A percentile compares a stretch with the other conserved stretches of the same genome.
Evolutionary conservation across 2,113 vertebrate genomes (phyloP).

Genomic region (Muntiacus reevesi): DNA sequence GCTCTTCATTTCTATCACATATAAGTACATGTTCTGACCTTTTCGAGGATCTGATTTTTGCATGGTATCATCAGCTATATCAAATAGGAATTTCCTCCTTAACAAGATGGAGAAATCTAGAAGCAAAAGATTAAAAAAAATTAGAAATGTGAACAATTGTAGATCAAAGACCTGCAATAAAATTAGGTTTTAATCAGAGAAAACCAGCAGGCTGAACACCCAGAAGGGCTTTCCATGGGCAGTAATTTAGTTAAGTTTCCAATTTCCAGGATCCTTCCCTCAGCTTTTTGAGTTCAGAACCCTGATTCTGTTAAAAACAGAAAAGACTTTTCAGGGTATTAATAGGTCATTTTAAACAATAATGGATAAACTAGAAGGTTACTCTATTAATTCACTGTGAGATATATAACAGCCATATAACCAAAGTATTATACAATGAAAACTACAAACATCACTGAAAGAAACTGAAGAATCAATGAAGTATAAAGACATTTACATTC

Average conservation of each 20-base stretch:
- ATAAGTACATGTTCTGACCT: constrained; percentile 81
- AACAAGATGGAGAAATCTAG: constrained; percentile 73
- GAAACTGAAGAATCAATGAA: neutral
- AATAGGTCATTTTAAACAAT: neutral
- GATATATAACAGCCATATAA: neutral
- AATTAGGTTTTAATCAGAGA: constrained; percentile 37
- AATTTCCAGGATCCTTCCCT: constrained; percentile 14
- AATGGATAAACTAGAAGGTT: constrained; percentile 24
- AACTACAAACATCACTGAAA: neutral
- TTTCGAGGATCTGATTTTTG: constrained; percentile 92
- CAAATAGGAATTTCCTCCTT: constrained; percentile 61
- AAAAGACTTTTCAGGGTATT: neutral
- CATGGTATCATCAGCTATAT: constrained; percentile 85
- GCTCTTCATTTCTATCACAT: neutral
- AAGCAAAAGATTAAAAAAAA: constrained; percentile 66
- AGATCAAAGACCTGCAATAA: constrained; percentile 30
- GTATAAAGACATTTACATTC: neutral
- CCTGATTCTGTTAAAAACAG: neutral
- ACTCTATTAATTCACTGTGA: constrained; percentile 33
- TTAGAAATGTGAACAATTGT: constrained; percentile 53
- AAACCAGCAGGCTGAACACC: constrained; percentile 1
- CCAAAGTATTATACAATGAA: constrained; percentile 11
- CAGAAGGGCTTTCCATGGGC: neutral
- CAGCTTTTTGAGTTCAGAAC: neutral
- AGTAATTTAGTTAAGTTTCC: constrained; percentile 7